A percentile compares a stretch with the other conserved stretches of the same genome.
phyloP scores from a whole-genome alignment of 2,113 vertebrate genomes.

The Seriola quinqueradiata region DNA sequence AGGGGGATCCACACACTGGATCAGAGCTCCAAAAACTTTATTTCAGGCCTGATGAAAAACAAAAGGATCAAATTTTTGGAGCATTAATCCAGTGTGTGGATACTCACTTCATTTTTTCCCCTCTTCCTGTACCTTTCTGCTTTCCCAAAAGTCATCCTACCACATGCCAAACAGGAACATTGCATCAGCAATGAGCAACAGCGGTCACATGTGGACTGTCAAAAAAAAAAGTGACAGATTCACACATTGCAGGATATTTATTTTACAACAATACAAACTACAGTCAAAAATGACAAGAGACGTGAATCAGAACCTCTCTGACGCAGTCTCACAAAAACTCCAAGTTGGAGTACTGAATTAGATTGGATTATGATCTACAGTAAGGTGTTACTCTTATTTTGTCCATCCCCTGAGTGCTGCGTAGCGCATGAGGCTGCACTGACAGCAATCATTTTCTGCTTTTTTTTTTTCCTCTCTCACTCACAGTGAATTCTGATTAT shows the following conservation, averaged over 20 bases:
- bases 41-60: neutral
- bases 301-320: constrained; percentile 52
- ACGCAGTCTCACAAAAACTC: constrained; percentile 46
- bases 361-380: constrained; percentile 32
- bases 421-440: constrained; percentile 2
- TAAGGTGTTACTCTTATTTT: constrained; percentile 40
- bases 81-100: neutral
- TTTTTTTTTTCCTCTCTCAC: constrained; percentile 3
- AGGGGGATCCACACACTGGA: no score
- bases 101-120: no score
- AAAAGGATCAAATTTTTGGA: neutral
- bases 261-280: constrained; percentile 31
- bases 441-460: constrained; percentile 56
- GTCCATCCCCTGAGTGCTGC: constrained; percentile 8
- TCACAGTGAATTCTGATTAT: constrained; percentile 72
- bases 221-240: constrained; percentile 24
- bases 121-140: neutral
- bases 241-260: constrained; percentile 39
- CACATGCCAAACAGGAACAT: neutral
- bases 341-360: neutral
- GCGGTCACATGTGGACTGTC: neutral
- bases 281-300: constrained; percentile 19
- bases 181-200: neutral
- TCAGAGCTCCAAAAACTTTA: neutral
- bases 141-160: neutral